Percentiles rank a stretch among this genome's conserved stretches.
Conservation (phyloP, 2,797 vertebrate genomes). For the Pelobates cultripes region DNA sequence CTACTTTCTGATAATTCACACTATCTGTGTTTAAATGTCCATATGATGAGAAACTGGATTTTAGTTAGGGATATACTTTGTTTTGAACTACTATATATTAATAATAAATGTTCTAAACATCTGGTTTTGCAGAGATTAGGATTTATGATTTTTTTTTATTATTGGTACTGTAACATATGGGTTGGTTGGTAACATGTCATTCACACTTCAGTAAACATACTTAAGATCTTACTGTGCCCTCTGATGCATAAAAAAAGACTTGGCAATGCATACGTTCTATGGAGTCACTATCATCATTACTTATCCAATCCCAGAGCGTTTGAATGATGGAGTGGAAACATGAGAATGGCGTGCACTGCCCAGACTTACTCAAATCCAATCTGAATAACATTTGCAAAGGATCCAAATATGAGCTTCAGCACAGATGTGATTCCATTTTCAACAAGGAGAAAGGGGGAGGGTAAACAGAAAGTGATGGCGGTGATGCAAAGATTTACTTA, state of each 20-base stretch:
- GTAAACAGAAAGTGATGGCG: not conserved
- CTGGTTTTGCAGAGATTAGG: slow-evolving; percentile 2
- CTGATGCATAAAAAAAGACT: slow-evolving; percentile 38
- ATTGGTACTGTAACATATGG: not conserved
- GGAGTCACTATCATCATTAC: slow-evolving; percentile 44
- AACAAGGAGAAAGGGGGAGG: too few relatives aligned
- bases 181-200: slow-evolving; percentile 28
- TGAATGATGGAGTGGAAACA: slow-evolving; percentile 47
- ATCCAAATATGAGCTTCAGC: slow-evolving; percentile 20
- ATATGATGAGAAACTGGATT: too few relatives aligned
- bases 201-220: slow-evolving; percentile 10
- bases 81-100: too few relatives aligned
- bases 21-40: too few relatives aligned
- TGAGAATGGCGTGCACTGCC: not conserved
- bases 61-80: too few relatives aligned
- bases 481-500: slow-evolving; percentile 26
- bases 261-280: slow-evolving; percentile 42
- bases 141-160: slow-evolving; percentile 4
- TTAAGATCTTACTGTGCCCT: slow-evolving; percentile 16
- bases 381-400: slow-evolving; percentile 58
- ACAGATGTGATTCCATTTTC: slow-evolving; percentile 37
- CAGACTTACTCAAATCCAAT: slow-evolving; percentile 55
- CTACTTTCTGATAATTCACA: too few relatives aligned
- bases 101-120: not conserved
- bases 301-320: slow-evolving; percentile 50